Percentiles rank a stretch among this genome's conserved stretches.
These are phyloP conservation scores for Passer domesticus DNA, from an alignment of 2,113 vertebrate genomes.

Conservation along the genomic window DNA sequence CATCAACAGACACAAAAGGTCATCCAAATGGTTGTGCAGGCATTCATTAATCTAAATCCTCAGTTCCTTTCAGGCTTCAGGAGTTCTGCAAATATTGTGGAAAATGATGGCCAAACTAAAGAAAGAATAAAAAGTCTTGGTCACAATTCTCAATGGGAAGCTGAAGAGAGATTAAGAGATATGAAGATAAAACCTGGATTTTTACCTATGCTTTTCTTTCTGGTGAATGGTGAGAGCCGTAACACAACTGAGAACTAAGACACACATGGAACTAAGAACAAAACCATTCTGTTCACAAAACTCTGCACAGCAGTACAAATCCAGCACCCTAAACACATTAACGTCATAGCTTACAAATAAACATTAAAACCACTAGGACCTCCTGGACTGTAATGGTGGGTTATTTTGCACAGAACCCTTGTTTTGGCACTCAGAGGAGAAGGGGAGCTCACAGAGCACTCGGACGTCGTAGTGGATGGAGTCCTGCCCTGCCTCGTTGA, in stretches of 20 bases:
- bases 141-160: neutral
- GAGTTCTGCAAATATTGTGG: neutral
- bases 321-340: neutral
- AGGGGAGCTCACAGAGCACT: constrained; percentile 84
- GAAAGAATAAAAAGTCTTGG: neutral
- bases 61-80: neutral
- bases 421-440: neutral
- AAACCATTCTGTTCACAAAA: neutral
- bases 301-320: neutral
- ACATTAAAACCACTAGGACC: neutral
- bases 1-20: neutral
- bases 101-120: neutral
- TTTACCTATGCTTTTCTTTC: neutral
- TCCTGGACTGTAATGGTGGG: neutral
- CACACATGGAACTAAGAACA: neutral
- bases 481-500: constrained; percentile 94
- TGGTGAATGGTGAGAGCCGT: neutral
- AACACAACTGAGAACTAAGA: neutral
- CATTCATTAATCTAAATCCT: neutral
- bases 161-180: neutral
- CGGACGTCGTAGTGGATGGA: constrained; percentile 90
- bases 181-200: neutral
- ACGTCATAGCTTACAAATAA: neutral
- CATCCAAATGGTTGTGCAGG: neutral
- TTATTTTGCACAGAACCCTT: neutral